Percentiles rank a stretch among this genome's conserved stretches.
Evolutionary conservation across 2,113 vertebrate species (phyloP).

Genomic region (Leucopsar rothschildi): DNA sequence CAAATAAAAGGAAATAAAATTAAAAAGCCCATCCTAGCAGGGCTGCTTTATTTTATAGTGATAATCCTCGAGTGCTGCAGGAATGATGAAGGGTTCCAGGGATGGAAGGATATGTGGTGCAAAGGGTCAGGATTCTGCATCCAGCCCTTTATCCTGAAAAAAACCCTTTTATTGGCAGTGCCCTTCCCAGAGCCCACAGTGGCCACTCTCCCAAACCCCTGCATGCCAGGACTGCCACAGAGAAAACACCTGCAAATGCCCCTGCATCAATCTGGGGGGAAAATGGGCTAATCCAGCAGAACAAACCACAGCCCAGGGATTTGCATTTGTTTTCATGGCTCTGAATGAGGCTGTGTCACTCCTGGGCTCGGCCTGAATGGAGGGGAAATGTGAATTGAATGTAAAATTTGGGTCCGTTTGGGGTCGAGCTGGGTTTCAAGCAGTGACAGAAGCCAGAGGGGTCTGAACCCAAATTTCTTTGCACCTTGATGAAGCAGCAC

Average conservation of each 20-base stretch:
- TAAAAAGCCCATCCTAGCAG: background rate
- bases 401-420: background rate
- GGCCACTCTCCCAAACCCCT: background rate
- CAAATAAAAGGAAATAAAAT: background rate
- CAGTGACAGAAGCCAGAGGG: background rate
- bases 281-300: background rate
- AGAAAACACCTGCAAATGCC: background rate
- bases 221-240: background rate
- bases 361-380: background rate
- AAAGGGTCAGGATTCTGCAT: background rate
- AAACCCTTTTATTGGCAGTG: background rate
- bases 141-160: background rate
- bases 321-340: conserved; percentile 15
- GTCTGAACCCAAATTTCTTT: background rate
- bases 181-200: background rate
- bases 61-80: background rate
- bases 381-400: background rate
- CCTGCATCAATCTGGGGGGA: background rate
- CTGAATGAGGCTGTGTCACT: background rate
- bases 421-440: background rate
- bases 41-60: background rate
- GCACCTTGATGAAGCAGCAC: background rate
- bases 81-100: background rate
- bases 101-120: background rate
- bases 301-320: background rate